Evolutionary conservation across 2,888 invertebrate species (phyloP), one percentile per base, ranked within the genome.

Genomic region (Polydrusus tereticollis): DNA sequence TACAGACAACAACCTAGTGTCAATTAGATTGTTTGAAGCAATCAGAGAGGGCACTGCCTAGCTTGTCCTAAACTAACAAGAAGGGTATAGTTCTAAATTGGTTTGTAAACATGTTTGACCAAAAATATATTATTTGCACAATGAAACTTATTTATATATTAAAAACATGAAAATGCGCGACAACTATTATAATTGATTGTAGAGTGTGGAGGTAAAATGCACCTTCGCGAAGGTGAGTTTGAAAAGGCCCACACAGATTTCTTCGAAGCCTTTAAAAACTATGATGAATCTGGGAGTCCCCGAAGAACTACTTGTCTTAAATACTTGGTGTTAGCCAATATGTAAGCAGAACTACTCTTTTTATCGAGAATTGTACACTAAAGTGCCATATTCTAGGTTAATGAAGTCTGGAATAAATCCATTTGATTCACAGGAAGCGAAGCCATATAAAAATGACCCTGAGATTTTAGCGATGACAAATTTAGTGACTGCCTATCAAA

Each of bases 121-220:
- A n/a, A n/a, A n/a, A n/a, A n/a, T n/a, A n/a, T n/a, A n/a, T n/a
- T n/a, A n/a, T n/a, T n/a, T n/a, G n/a, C n/a, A n/a, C n/a, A n/a
- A n/a, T n/a, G n/a, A n/a, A n/a, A n/a, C n/a, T n/a, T n/a, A n/a
- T n/a, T n/a, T n/a, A 29, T 26, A 55, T 23, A 55, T 20, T 55
- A 21, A n/a, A 23, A 23, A 6, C 5, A 4, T 36, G 38, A 59
- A 29, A 29, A 5, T 29, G 7, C 5, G 5, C 29, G 29, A n/a
- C 2, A 36, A 36, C 36, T 36, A 36, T 4, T n/a, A n/a, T 10
- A 8, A 1, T 4, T 60, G 76, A 79, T 79, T 84, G 63, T 80
- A 92, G 99, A 99, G 87, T 99, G 99, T 86, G 99, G 99, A 4
- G 99, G 99, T 0, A 99, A 99, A 87, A 99, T 99, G 99, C 99